A percentile compares a stretch with the other conserved stretches of the same genome.
phyloP scores from a whole-genome alignment of 2,888 invertebrate species.

The Scaptomyza tumidula region DNA sequence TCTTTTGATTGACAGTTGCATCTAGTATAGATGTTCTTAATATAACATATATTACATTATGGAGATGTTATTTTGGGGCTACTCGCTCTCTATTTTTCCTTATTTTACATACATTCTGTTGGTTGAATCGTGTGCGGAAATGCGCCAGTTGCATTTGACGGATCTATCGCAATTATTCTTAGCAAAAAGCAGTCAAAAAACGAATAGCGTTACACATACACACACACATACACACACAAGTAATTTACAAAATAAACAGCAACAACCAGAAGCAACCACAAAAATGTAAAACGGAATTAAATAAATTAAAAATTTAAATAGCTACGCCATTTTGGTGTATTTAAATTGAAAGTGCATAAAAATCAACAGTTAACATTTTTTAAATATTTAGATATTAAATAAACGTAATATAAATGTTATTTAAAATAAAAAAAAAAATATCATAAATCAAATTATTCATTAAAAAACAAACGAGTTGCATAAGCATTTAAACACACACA shows the following conservation, averaged over 20 bases:
- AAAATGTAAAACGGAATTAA: slow-evolving; percentile 33
- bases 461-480: slow-evolving; percentile 43
- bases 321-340: slow-evolving; percentile 68
- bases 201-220: slow-evolving; percentile 33
- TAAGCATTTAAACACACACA: slow-evolving; percentile 57
- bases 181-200: slow-evolving; percentile 5
- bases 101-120: neutral
- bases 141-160: neutral
- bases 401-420: slow-evolving; percentile 67
- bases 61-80: no score
- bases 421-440: slow-evolving; percentile 40
- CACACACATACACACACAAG: slow-evolving; percentile 18
- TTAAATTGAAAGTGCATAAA: slow-evolving; percentile 82
- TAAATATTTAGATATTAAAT: slow-evolving; percentile 81
- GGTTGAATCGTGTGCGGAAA: neutral
- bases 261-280: slow-evolving; percentile 8
- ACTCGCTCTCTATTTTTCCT: neutral
- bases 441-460: slow-evolving; percentile 64
- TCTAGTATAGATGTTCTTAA: no score
- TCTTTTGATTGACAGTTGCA: neutral
- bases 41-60: no score
- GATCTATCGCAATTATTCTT: neutral
- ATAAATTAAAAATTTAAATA: slow-evolving; percentile 64
- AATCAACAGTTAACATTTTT: slow-evolving; percentile 83
- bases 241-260: slow-evolving; percentile 9